Base-by-base conservation (phyloP, 2,888 invertebrate genomes). In the Fragum whitleyi region DNA sequence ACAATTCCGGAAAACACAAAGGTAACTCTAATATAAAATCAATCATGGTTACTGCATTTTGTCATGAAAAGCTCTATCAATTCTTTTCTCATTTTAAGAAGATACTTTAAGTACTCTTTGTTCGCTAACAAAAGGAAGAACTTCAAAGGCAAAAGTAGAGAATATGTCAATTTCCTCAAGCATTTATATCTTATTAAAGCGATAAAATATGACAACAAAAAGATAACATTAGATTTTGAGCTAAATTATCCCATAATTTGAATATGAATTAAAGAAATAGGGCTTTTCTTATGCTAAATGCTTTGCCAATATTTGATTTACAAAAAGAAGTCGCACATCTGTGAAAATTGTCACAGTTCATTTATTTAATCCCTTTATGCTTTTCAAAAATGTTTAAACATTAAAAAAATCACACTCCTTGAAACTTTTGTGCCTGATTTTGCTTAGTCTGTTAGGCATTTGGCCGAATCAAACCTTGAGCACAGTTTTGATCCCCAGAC, bases 201-300 rank as follows among this genome's bases (percentile, higher is more conserved):
- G 57, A 57, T 57, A 57, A 57, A 57, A 57, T 57, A 57, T 57
- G 23, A 57, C 28, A 57, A 57, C 57, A 7, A 57, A 57, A 57
- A 57, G 26, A 57, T 47, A 47, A 47, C 47, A 47, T 47, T 47
- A n/a, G 47, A 47, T 47, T 47, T 47, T 5, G 47, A 47, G 47
- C 47, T 47, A 47, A n/a, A n/a, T 47, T 47, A 47, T 47, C 47
- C 47, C 7, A 47, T 47, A 47, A 47, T 47, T 47, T 47, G 47
- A 47, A 47, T 47, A 47, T 47, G 47, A 47, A 5, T 47, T 47
- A 9, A 47, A 47, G 47, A 47, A 47, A 47, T 47, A 14, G 47
- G 47, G 7, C 47, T 47, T 47, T 47, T 47, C 47, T 47, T n/a
- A 47, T 47, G 47, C 47, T 47, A 47, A 47, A 47, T 47, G 47